Evolutionary conservation across 2,797 vertebrate species (phyloP), one percentile per base, ranked within the genome.

Genomic region (Adrianichthys oophorus): DNA sequence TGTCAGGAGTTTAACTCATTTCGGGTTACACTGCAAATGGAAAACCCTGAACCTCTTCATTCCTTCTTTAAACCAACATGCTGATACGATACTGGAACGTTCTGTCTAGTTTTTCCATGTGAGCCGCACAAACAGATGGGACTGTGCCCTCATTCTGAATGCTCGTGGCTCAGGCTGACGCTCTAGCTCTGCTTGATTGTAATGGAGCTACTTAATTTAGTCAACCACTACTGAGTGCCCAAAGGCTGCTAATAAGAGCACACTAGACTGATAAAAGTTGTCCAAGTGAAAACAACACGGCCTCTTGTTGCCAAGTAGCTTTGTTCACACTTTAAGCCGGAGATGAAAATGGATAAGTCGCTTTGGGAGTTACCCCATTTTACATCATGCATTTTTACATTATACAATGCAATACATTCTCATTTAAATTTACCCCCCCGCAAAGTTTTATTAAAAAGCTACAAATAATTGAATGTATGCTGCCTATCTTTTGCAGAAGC

Each of bases 41-140:
- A 58, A 68, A 65, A 41, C 73, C 59, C 65, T 83, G 76, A 80
- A 84, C 88, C 79, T 29, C 23, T 53, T 68, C 19, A 72, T 78
- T 48, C 46, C 51, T 58, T 54, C 19, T 72, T 54, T 26, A 24
- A 73, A 67, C 49, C 44, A 68, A 49, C 48, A 59, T 62, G 65
- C 14, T 19, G 49, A 73, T 47, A 41, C 52, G 48, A 73, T 45
- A 43, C 52, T 41, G 13, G 10, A 48, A 16, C 64, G 59, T 49
- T 59, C n/a, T 70, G 32, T 12, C 32, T 37, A 3, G 32, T 37
- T 69, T 66, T 56, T 52, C 62, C 64, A 60, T 77, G 63, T 62
- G 62, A 80, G 76, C 78, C 77, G 70, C 69, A 64, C 63, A 73
- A 62, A 59, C 21, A 54, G 55, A 65, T 55, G 58, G 5, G 8